phyloP scores from a whole-genome alignment of 2,797 vertebrate genomes.

The Sandelia bainsii region DNA sequence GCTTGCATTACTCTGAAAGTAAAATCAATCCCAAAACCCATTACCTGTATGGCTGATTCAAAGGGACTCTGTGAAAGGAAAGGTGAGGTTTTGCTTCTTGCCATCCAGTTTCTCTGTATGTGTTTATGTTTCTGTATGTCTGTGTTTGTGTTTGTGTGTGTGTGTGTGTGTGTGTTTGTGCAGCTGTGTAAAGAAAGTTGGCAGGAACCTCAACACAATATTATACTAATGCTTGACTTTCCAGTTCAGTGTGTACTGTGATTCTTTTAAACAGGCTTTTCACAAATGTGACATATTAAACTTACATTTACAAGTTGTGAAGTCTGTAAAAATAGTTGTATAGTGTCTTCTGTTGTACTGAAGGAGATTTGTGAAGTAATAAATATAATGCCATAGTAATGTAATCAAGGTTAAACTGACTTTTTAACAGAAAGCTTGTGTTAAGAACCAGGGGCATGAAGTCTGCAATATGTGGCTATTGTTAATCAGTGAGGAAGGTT shows the following conservation, averaged over 20 bases:
- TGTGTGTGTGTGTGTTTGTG: not conserved
- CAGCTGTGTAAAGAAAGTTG: constrained; percentile 9
- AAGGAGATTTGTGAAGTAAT: not conserved
- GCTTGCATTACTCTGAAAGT: constrained; percentile 58
- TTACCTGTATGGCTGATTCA: constrained; percentile 65
- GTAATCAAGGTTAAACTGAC: not conserved
- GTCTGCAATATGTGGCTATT: not conserved
- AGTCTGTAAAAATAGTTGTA: not conserved
- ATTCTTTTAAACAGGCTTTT: constrained; percentile 5
- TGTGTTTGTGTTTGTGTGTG: not conserved
- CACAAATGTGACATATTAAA: constrained; percentile 3
- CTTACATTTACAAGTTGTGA: not conserved
- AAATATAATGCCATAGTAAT: not conserved
- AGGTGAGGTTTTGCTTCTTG: constrained; percentile 34
- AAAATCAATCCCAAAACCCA: constrained; percentile 70
- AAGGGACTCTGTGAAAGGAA: constrained; percentile 40
- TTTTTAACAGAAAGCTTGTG: not conserved
- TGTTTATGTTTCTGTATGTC: constrained; percentile 19
- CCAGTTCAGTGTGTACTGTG: not conserved
- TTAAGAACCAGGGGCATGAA: not conserved
- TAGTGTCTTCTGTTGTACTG: not conserved
- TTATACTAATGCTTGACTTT: constrained; percentile 8
- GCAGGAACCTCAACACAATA: not conserved
- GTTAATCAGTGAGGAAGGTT: too few relatives aligned
- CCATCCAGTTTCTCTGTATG: constrained; percentile 18